A percentile compares a stretch with the other conserved stretches of the same genome.
These are phyloP conservation scores for Amphimallon solstitiale DNA, from an alignment of 2,888 invertebrate species.

Conservation along the genomic window DNA sequence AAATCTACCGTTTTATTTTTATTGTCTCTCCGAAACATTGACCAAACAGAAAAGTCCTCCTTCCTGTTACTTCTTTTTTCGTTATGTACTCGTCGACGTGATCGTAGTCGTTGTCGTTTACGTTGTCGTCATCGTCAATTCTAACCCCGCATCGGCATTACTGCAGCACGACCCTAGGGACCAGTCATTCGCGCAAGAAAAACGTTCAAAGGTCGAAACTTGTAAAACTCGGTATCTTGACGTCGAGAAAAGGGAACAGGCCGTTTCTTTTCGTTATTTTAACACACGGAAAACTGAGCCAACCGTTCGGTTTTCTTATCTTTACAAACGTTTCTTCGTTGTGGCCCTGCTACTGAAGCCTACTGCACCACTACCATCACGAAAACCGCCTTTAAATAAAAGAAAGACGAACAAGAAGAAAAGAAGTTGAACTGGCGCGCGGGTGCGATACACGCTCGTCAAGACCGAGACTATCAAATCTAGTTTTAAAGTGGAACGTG, in stretches of 20 bases:
- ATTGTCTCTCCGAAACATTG: too few species aligned
- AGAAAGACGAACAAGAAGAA: too few species aligned
- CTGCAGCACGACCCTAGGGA: slow-evolving; percentile 6
- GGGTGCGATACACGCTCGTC: slow-evolving; percentile 1
- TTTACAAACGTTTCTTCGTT: neutral
- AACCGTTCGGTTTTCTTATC: neutral
- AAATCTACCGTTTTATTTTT: too few species aligned
- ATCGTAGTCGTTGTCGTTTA: neutral
- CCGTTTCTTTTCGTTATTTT: slow-evolving; percentile 22
- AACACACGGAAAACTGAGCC: neutral
- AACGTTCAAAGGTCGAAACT: slow-evolving; percentile 23
- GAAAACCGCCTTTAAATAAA: too few species aligned
- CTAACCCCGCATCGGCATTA: slow-evolving; percentile 6
- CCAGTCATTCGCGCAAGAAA: slow-evolving; percentile 15
- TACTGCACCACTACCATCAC: neutral
- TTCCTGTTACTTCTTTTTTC: too few species aligned
- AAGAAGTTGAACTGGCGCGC: neutral
- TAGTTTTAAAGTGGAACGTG: slow-evolving; percentile 19
- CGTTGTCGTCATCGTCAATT: slow-evolving; percentile 13
- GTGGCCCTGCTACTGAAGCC: neutral
- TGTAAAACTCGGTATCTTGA: slow-evolving; percentile 22
- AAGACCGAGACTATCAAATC: slow-evolving; percentile 12
- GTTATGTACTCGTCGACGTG: neutral
- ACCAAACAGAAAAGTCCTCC: too few species aligned
- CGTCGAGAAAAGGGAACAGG: neutral